Conservation (phyloP, 2,888 invertebrate species). For the Cataglyphis cursor region DNA sequence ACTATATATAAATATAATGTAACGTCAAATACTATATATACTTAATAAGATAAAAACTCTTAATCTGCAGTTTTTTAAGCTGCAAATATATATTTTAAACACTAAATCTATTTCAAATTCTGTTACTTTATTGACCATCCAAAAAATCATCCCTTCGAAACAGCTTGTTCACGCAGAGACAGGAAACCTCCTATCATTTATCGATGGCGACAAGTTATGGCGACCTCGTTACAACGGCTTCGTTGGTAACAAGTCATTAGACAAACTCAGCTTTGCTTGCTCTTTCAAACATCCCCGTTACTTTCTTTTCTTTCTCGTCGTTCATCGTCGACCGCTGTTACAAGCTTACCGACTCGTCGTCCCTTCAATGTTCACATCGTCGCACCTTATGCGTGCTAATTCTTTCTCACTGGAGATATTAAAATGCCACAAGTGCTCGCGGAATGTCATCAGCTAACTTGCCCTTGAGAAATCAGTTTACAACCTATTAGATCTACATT, state of each 20-base stretch:
- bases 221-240: constrained; percentile 77
- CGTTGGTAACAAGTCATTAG: constrained; percentile 83
- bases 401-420: constrained; percentile 59
- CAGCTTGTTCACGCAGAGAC: constrained; percentile 69
- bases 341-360: constrained; percentile 45
- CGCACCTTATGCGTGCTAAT: constrained; percentile 38
- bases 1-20: background rate
- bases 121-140: background rate
- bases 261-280: constrained; percentile 71
- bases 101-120: background rate
- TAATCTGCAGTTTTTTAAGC: background rate
- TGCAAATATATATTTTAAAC: background rate
- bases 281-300: constrained; percentile 47
- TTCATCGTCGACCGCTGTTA: background rate
- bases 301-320: constrained; percentile 34
- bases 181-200: constrained; percentile 79
- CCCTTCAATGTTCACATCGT: constrained; percentile 41
- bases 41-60: background rate
- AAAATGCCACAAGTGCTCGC: constrained; percentile 53
- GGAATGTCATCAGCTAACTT: constrained; percentile 29
- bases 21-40: background rate
- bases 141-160: constrained; percentile 47
- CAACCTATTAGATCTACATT: constrained; percentile 8
- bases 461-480: constrained; percentile 25
- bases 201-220: constrained; percentile 62